Evolutionary conservation across 2,888 invertebrate genomes (phyloP), one percentile per base, ranked within the genome.

Genomic region (Melolontha melolontha): DNA sequence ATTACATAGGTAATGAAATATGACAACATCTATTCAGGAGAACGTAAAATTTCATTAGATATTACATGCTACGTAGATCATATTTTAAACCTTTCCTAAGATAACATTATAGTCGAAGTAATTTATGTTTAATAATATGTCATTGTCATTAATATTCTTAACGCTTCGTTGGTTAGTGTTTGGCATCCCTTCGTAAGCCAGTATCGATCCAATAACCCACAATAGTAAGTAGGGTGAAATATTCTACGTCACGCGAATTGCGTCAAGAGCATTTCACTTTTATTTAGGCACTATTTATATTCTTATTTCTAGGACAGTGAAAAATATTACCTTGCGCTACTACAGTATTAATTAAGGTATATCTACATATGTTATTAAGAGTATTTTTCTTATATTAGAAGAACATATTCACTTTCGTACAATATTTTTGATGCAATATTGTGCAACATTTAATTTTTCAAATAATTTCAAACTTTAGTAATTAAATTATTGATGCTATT

Each of bases 201-300:
- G 22, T 57, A 57, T 57, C 57, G 57, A 57, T 57, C 57, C 42
- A 6, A 4, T 2, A 11, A n/a, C n/a, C 17, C 12, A 22, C 42
- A 42, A 17, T 14, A 5, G 54, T 11, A 57, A 57, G 27, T 22
- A 41, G 57, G 57, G 57, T 57, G 57, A 57, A 57, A 57, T n/a
- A 42, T 42, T 57, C 4, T 57, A 57, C 42, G 41, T 27, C 42
- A 42, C 42, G 42, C 22, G 17, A n/a, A 42, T 12, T 57, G 22
- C 57, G 57, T 57, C 57, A 42, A 57, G 57, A 14, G 57, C 22
- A 17, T 17, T 44, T 42, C 54, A 16, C 14, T 55, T 27, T 41
- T 42, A 42, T 57, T 57, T n/a, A 17, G 1, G 22, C 17, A 10
- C 27, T n/a, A 42, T 22, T 27, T 42, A 42, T 12, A 16, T 10